Evolutionary conservation across 64 coral and sea anemone genomes (phyloP).

Genomic region (Orbicella faveolata): DNA sequence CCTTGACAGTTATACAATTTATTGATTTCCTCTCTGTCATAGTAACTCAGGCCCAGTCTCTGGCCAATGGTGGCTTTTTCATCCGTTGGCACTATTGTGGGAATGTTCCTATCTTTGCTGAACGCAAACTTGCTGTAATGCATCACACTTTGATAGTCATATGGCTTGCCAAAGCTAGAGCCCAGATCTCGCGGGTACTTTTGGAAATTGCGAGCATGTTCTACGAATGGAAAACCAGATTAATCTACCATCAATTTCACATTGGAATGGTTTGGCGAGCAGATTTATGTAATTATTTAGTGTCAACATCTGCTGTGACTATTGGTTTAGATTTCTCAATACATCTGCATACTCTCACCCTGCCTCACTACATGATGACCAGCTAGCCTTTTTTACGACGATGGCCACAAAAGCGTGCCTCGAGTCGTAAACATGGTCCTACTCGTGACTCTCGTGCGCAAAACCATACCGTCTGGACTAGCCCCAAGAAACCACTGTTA

Average conservation of each 20-base stretch:
- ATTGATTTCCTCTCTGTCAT: constrained; percentile 54
- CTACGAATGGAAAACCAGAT: constrained; percentile 2
- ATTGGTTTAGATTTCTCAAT: too few relatives aligned
- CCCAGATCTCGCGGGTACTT: constrained; percentile 42
- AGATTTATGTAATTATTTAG: background rate
- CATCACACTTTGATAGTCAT: constrained; percentile 66
- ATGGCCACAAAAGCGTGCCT: too few relatives aligned
- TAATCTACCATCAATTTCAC: background rate
- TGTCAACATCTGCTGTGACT: too few relatives aligned
- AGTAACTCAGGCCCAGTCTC: constrained; percentile 33
- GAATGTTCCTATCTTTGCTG: background rate
- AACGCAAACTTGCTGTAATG: constrained; percentile 54
- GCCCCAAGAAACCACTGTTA: too few relatives aligned
- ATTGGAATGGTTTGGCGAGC: background rate
- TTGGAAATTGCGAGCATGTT: constrained; percentile 41
- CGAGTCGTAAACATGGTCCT: too few relatives aligned
- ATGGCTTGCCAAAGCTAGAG: constrained; percentile 53
- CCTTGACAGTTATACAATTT: constrained; percentile 48
- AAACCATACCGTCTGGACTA: too few relatives aligned
- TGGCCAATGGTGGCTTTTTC: constrained; percentile 35
- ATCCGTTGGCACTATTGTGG: constrained; percentile 39
- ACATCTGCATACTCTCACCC: too few relatives aligned
- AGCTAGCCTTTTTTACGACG: too few relatives aligned
- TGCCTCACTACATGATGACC: too few relatives aligned
- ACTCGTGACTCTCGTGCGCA: too few relatives aligned